phyloP scores from a whole-genome alignment of 2,888 invertebrate species.

The Metallyticus violacea region DNA sequence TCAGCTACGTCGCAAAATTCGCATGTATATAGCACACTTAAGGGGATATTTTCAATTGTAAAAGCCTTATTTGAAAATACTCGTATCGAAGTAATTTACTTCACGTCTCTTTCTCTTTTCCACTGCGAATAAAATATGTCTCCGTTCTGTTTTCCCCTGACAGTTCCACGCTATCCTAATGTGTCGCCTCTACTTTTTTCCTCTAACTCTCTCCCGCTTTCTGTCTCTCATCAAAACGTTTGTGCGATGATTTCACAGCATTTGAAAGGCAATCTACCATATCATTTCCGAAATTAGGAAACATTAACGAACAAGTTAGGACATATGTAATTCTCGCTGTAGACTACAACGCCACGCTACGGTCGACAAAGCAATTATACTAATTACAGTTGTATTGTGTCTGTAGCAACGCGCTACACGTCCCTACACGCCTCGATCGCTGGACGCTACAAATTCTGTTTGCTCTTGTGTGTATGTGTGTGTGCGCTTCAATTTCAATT shows the following conservation, averaged over 20 bases:
- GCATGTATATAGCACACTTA: not conserved
- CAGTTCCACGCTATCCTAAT: not conserved
- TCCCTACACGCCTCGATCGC: not conserved
- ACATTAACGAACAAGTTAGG: not conserved
- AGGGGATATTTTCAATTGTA: not conserved
- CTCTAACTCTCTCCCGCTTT: not conserved
- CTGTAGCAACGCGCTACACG: not conserved
- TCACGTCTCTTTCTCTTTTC: not conserved
- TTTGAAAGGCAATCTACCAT: not conserved
- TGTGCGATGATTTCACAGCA: not conserved
- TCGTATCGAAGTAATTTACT: not conserved
- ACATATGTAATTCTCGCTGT: not conserved
- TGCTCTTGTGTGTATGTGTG: not conserved
- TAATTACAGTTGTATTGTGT: not conserved
- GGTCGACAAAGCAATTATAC: constrained; percentile 20
- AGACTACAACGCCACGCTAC: constrained; percentile 3
- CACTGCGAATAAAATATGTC: no score
- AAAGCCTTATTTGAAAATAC: not conserved
- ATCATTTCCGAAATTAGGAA: not conserved
- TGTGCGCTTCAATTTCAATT: not conserved
- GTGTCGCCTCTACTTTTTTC: not conserved
- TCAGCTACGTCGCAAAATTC: no score
- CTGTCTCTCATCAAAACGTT: not conserved
- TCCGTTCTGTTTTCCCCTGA: not conserved
- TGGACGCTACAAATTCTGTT: not conserved